Evolutionary conservation across 2,797 vertebrate species (phyloP).

Genomic region (Pristis pectinata): DNA sequence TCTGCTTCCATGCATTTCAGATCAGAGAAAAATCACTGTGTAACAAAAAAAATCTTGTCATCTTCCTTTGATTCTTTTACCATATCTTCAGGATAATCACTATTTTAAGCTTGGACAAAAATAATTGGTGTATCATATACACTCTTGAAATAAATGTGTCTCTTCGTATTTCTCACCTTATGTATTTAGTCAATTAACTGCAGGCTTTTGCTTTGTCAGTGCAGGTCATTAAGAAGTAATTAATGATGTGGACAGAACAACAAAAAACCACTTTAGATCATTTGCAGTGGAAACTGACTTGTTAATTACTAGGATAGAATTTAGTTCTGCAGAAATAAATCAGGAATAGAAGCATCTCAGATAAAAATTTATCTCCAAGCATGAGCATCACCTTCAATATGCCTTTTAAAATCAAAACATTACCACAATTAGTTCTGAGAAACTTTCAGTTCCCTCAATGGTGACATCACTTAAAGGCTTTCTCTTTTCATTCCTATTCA

Average conservation of each 20-base stretch:
- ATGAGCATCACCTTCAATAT: not conserved
- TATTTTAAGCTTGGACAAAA: not conserved
- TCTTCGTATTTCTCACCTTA: not conserved
- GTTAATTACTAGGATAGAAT: not conserved
- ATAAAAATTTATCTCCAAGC: not conserved
- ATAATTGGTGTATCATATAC: not conserved
- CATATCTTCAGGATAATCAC: not conserved
- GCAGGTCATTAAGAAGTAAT: not conserved
- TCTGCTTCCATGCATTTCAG: not conserved
- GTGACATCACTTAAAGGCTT: not conserved
- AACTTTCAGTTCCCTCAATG: not conserved
- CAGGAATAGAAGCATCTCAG: not conserved
- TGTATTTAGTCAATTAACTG: not conserved
- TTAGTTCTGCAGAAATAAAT: not conserved
- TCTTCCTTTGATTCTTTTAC: not conserved
- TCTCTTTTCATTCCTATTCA: not conserved
- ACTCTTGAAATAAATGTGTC: not conserved
- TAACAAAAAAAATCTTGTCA: not conserved
- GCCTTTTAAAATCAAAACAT: not conserved
- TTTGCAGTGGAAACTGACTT: not conserved
- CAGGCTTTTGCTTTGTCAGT: not conserved
- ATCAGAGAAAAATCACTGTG: not conserved
- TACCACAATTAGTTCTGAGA: not conserved
- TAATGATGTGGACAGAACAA: not conserved
- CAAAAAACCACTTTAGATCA: not conserved